These are phyloP conservation scores for Apeira syringaria DNA, from an alignment of 2,888 invertebrate genomes.

Conservation along the genomic window DNA sequence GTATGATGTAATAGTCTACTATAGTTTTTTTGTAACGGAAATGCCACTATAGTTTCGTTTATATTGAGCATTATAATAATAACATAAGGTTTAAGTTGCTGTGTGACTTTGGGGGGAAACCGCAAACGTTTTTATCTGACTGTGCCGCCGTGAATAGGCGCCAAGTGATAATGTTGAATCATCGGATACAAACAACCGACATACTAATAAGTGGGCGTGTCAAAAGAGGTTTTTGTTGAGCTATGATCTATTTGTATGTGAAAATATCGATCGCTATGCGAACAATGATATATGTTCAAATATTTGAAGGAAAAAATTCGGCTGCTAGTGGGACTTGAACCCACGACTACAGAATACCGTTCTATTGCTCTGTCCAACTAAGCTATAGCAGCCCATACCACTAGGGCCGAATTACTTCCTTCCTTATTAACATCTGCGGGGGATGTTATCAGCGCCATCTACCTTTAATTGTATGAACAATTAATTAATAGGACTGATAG, in stretches of 20 bases:
- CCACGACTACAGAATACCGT: no score
- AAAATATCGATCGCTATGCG: no score
- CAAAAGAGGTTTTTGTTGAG: not conserved
- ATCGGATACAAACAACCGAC: not conserved
- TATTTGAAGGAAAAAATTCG: no score
- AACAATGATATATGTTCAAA: no score
- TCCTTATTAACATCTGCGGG: no score
- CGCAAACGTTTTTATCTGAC: constrained; percentile 10
- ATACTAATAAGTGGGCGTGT: constrained; percentile 1
- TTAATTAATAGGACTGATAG: no score
- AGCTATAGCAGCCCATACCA: no score
- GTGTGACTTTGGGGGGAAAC: not conserved
- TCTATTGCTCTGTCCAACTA: no score
- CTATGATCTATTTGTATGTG: not conserved
- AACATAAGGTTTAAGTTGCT: not conserved
- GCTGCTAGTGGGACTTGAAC: no score
- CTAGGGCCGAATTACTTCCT: no score
- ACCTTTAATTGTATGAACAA: no score
- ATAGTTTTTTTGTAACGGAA: constrained; percentile 13
- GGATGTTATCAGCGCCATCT: no score
- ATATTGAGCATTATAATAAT: not conserved
- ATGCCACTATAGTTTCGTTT: not conserved
- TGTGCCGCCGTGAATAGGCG: constrained; percentile 2
- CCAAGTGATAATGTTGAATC: constrained; percentile 12
- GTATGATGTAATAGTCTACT: constrained; percentile 15